Conservation (phyloP, 2,797 vertebrate genomes). For the Danio albolineatus region DNA sequence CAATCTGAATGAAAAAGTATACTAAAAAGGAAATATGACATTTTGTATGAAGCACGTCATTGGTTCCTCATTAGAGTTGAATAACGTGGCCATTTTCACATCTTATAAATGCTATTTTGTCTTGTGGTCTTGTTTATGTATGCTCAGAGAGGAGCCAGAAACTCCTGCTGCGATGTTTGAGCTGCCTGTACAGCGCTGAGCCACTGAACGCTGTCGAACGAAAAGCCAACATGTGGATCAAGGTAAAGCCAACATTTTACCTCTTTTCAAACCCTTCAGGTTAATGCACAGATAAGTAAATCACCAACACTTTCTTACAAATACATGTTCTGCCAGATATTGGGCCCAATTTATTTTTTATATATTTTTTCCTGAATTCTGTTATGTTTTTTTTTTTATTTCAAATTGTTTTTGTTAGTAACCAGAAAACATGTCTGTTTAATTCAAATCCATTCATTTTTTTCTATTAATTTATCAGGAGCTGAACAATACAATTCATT, state of each 20-base stretch:
- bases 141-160: constrained; percentile 79
- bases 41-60: no score
- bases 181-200: constrained; percentile 85
- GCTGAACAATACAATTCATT: no score
- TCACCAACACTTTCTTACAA: neutral
- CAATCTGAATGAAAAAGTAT: no score
- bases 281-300: neutral
- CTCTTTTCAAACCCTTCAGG: neutral
- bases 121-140: constrained; percentile 57
- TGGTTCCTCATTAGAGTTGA: neutral
- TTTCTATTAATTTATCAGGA: no score
- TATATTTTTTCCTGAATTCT: neutral
- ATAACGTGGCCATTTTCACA: constrained; percentile 23
- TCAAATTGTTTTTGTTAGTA: no score
- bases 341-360: no score
- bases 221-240: constrained; percentile 91
- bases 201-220: constrained; percentile 84
- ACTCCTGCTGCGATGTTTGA: constrained; percentile 87
- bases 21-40: no score
- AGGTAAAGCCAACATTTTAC: constrained; percentile 73
- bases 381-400: no score
- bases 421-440: no score
- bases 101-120: constrained; percentile 32
- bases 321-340: constrained; percentile 4
- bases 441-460: no score